Conservation (phyloP, 2,888 invertebrate genomes). For the Caenorhabditis zanzibari region DNA sequence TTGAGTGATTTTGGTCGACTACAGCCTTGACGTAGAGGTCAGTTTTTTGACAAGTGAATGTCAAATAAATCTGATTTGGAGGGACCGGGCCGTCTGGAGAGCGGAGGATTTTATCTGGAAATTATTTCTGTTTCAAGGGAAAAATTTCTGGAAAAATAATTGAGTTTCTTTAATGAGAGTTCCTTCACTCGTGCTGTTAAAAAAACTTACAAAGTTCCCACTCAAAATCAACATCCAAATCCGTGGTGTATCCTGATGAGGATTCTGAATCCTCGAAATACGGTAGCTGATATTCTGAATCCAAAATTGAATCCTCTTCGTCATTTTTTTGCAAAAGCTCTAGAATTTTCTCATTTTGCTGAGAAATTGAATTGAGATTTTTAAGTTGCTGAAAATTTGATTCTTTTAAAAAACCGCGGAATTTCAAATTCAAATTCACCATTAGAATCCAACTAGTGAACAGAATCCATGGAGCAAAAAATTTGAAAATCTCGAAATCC, state of each 20-base stretch:
- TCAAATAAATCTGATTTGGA: slow-evolving; percentile 5
- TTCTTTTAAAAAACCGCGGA: too few relatives aligned
- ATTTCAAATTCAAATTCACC: neutral
- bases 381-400: neutral
- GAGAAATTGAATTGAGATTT: neutral
- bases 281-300: neutral
- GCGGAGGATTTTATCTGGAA: slow-evolving; percentile 17
- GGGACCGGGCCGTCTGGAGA: slow-evolving; percentile 46
- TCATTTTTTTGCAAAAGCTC: too few relatives aligned
- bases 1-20: slow-evolving; percentile 3
- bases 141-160: too few relatives aligned
- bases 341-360: neutral
- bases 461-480: neutral
- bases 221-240: slow-evolving; percentile 7
- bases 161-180: too few relatives aligned
- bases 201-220: slow-evolving; percentile 17
- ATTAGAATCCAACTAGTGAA: neutral
- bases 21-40: slow-evolving; percentile 42
- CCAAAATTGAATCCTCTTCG: neutral
- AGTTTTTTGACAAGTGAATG: slow-evolving; percentile 22
- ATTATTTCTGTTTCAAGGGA: too few relatives aligned
- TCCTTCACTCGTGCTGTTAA: neutral
- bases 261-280: slow-evolving; percentile 14
- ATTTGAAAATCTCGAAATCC: too few relatives aligned
- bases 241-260: slow-evolving; percentile 18